Evolutionary conservation across 2,797 vertebrate genomes (phyloP).

Genomic region (Chromis chromis): DNA sequence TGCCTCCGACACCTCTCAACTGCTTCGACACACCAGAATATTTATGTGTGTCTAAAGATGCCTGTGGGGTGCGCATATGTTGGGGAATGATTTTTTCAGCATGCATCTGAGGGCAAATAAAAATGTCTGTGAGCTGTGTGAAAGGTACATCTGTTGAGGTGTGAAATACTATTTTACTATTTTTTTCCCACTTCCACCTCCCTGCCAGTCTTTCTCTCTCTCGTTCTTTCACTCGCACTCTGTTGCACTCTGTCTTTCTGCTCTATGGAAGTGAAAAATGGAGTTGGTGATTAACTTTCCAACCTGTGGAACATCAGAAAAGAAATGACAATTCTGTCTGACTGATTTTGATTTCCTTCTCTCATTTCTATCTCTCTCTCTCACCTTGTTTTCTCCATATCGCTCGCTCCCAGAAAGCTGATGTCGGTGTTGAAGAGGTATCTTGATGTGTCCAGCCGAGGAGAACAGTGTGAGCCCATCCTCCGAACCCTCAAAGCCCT

Average conservation of each 20-base stretch:
- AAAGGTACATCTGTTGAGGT: conserved; percentile 69
- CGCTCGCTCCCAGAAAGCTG: conserved; percentile 88
- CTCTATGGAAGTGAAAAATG: conserved; percentile 67
- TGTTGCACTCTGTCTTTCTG: conserved; percentile 54
- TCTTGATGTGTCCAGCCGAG: conserved; percentile 93
- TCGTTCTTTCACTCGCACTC: conserved; percentile 36
- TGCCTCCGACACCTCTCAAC: conserved; percentile 21
- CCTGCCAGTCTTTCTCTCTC: conserved; percentile 27
- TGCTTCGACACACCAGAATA: conserved; percentile 38
- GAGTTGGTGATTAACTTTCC: conserved; percentile 57
- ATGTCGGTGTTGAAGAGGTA: conserved; percentile 97
- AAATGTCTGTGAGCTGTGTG: conserved; percentile 56
- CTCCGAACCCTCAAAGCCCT: conserved; percentile 96
- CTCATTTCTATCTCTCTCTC: background rate
- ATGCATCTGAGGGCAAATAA: conserved; percentile 55
- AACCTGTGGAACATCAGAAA: conserved; percentile 44
- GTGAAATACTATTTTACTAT: conserved; percentile 65
- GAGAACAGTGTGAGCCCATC: conserved; percentile 95
- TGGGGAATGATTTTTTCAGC: conserved; percentile 33
- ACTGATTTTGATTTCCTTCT: conserved; percentile 31
- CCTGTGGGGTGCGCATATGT: conserved; percentile 46
- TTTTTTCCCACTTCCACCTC: conserved; percentile 29
- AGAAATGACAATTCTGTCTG: conserved; percentile 39
- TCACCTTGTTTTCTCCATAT: background rate
- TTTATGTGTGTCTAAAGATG: conserved; percentile 51